Percentiles rank a stretch among this genome's conserved stretches.
phyloP scores from a whole-genome alignment of 1,140 invertebrate genomes.

The Orius laevigatus region DNA sequence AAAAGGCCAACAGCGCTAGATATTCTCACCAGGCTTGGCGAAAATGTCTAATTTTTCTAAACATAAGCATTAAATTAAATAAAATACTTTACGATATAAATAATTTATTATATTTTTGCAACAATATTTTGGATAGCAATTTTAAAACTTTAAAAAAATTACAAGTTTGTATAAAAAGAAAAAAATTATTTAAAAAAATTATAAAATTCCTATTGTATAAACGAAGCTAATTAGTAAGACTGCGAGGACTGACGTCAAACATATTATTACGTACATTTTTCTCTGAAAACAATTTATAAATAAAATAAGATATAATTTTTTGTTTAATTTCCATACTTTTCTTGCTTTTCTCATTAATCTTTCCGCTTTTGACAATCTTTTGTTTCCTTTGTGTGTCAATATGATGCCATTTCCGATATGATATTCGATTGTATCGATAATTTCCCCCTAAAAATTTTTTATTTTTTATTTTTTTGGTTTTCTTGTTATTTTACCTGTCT shows the following conservation, averaged over 20 bases:
- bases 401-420: conserved; percentile 8
- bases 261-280: conserved; percentile 3
- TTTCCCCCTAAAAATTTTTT: conserved; percentile 12
- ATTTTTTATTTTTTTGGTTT: no score
- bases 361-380: conserved; percentile 10
- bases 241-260: conserved; percentile 4
- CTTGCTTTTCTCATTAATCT: conserved; percentile 7
- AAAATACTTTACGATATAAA: no score
- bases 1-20: conserved; percentile 39
- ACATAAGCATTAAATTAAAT: no score
- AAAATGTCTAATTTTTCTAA: no score
- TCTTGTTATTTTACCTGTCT: conserved; percentile 8
- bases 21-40: background rate
- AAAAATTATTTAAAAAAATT: no score
- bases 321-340: conserved; percentile 9
- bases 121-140: no score
- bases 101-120: no score
- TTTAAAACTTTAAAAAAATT: background rate
- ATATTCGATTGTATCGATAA: conserved; percentile 15
- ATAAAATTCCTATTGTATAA: no score
- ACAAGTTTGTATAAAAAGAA: background rate
- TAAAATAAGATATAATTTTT: background rate
- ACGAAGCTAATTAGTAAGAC: background rate
- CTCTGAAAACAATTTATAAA: conserved; percentile 2
- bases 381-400: conserved; percentile 7